phyloP scores from a whole-genome alignment of 2,113 vertebrate species.

The Ceyx margarethae region DNA sequence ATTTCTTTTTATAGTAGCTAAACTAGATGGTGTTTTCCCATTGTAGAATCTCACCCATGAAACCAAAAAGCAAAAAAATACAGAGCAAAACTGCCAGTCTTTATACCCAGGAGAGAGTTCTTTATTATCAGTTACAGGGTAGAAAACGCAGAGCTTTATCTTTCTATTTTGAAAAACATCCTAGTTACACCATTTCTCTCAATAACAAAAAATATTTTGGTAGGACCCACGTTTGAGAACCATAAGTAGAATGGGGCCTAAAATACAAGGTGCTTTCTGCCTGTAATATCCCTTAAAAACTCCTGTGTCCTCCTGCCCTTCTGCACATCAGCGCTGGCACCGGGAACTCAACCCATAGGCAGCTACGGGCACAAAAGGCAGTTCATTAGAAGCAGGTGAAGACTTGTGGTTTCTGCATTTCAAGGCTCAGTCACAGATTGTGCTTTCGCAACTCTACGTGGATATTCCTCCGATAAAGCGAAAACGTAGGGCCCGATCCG shows the following conservation, averaged over 20 bases:
- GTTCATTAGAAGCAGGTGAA: not conserved
- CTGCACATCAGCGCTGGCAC: rapidly evolving
- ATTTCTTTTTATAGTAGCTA: not conserved
- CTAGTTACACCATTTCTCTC: not conserved
- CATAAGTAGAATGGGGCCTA: not conserved
- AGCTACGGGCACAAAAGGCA: not conserved
- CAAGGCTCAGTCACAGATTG: rapidly evolving
- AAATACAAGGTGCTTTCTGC: not conserved
- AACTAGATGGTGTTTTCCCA: not conserved
- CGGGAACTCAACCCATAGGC: rapidly evolving
- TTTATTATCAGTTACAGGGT: not conserved
- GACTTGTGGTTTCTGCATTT: not conserved
- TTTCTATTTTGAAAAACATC: not conserved
- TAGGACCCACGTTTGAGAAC: not conserved
- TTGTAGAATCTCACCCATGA: not conserved
- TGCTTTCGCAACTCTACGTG: not conserved
- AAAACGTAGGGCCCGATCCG: rapidly evolving
- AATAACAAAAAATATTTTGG: not conserved
- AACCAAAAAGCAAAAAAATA: not conserved
- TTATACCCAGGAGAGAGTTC: not conserved
- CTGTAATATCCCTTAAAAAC: not conserved
- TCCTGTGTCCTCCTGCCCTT: not conserved
- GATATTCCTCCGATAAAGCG: rapidly evolving
- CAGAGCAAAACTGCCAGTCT: not conserved
- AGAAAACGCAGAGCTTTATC: not conserved